Percentiles rank a stretch among this genome's conserved stretches.
phyloP scores from a whole-genome alignment of 2,797 vertebrate genomes.

The Erpetoichthys calabaricus region DNA sequence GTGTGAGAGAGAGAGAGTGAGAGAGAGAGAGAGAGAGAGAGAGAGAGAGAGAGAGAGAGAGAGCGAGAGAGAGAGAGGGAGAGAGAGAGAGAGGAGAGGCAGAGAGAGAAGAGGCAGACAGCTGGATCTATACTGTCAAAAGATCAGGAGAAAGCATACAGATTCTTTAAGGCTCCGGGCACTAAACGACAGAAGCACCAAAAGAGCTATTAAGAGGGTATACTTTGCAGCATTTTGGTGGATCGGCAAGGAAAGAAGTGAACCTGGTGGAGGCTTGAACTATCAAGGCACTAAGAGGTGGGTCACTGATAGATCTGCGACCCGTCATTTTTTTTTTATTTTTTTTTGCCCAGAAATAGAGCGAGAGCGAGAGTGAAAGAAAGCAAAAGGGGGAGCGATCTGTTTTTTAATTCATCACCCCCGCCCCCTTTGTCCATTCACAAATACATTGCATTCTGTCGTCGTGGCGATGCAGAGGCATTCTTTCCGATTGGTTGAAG shows the following conservation, averaged over 20 bases:
- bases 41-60: constrained; percentile 21
- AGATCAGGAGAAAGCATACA: constrained; percentile 27
- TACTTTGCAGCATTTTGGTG: constrained; percentile 31
- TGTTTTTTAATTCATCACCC: constrained; percentile 22
- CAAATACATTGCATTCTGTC: constrained; percentile 55
- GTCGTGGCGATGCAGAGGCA: constrained; percentile 55
- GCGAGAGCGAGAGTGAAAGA: constrained; percentile 32
- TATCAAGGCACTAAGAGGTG: constrained; percentile 45
- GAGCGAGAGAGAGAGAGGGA: constrained; percentile 24
- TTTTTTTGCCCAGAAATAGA: constrained; percentile 31
- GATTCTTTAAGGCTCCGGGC: constrained; percentile 29
- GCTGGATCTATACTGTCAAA: constrained; percentile 50
- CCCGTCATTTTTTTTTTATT: constrained; percentile 29
- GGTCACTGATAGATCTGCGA: constrained; percentile 54
- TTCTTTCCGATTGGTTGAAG: constrained; percentile 47
- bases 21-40: constrained; percentile 15
- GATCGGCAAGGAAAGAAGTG: constrained; percentile 41
- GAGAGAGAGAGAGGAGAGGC: constrained; percentile 21
- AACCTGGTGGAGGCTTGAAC: constrained; percentile 36
- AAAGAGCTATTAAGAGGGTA: constrained; percentile 31
- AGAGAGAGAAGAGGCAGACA: constrained; percentile 36
- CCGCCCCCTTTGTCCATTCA: constrained; percentile 41
- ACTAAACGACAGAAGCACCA: constrained; percentile 25
- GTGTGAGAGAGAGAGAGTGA: constrained; percentile 31
- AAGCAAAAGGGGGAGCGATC: constrained; percentile 38